A percentile compares a stretch with the other conserved stretches of the same genome.
These are phyloP conservation scores for Masnerella sp. DNA, from an alignment of 2,888 invertebrate genomes.

Conservation along the genomic window DNA sequence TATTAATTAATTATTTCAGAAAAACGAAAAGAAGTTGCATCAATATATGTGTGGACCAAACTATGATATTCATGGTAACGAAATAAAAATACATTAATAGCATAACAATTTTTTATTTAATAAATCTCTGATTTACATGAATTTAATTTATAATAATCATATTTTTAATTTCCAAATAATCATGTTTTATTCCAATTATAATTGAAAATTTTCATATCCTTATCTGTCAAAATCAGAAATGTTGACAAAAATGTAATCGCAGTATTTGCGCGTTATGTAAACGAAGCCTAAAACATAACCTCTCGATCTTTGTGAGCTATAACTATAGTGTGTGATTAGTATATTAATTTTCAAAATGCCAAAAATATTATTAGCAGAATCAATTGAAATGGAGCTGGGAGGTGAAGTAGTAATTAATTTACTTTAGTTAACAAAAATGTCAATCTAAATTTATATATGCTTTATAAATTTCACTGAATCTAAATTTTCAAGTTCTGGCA, in stretches of 20 bases:
- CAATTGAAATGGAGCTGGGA: slow-evolving; percentile 65
- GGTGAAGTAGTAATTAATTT: no score
- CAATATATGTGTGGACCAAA: slow-evolving; percentile 14
- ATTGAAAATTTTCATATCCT: no score
- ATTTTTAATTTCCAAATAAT: no score
- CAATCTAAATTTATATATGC: no score
- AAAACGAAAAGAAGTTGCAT: not conserved
- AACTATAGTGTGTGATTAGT: slow-evolving; percentile 1
- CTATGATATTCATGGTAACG: slow-evolving; percentile 20
- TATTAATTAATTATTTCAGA: slow-evolving; percentile 9
- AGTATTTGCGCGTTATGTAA: slow-evolving; percentile 18
- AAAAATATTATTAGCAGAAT: slow-evolving; percentile 68
- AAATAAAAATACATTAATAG: not conserved
- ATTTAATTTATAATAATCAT: not conserved
- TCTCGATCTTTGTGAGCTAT: not conserved
- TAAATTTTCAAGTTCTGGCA: not conserved
- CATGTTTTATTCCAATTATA: no score
- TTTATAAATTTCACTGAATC: no score
- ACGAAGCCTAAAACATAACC: slow-evolving; percentile 22
- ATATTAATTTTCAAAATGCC: slow-evolving; percentile 67
- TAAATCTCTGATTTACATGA: no score
- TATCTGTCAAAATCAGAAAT: no score
- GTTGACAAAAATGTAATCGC: no score
- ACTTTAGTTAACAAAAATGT: no score
- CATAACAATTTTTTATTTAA: no score